Evolutionary conservation across 2,113 vertebrate species (phyloP), one percentile per base, ranked within the genome.

Genomic region (Clinocottus analis): DNA sequence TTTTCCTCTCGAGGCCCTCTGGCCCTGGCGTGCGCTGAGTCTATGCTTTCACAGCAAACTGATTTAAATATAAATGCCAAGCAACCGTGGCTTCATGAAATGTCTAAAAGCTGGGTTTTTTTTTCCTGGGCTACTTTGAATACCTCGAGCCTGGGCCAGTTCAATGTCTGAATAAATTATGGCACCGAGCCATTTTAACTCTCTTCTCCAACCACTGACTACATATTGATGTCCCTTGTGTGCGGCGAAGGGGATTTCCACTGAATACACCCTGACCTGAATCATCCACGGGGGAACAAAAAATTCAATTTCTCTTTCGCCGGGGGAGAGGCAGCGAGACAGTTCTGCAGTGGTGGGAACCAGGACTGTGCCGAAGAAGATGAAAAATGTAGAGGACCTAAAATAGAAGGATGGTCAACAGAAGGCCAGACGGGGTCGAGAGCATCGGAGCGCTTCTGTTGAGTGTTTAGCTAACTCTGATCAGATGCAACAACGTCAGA

Each of bases 81-180:
- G 80, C 47, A 17, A 59, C 76, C 55, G 43, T 62, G 72, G n/a
- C 83, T 89, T 87, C 81, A 75, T 78, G 71, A 90, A 91, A 90
- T 71, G 74, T 85, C 85, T 84, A 83, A 89, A 92, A 88, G 82
- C 84, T 35, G 27, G 60, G 43, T 19, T 29, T 31, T 86, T 80
- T 87, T 82, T 68, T 63, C 21, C 23, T 43, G 63, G 72, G 68
- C 74, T 81, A 39, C 83, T 89, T 92, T 93, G 70, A 90, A 91
- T 90, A 82, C 79, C 80, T 90, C 79, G 77, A 85, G 82, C 75
- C 61, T 37, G 72, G 76, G 84, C 82, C 73, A 75, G 80, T 91
- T 90, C 80, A 85, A 60, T 83, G 75, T 84, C 76, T 93, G 89
- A 93, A 93, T 93, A 91, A 92, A 88, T 90, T 84, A 93, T 93